phyloP scores from a whole-genome alignment of 1,140 invertebrate genomes.

The Neuroterus valhalla region DNA sequence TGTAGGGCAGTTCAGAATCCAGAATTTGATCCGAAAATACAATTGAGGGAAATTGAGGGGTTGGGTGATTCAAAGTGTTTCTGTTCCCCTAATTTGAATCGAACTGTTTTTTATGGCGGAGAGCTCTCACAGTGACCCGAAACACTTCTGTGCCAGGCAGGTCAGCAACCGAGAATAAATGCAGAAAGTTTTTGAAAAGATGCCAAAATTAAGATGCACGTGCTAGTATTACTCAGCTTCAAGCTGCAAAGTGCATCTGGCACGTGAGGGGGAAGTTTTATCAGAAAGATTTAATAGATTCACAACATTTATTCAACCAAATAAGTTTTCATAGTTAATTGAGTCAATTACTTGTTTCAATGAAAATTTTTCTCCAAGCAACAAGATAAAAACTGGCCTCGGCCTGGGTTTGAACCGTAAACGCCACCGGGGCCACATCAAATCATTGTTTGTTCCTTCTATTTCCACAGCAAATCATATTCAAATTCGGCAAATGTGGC shows the following conservation, averaged over 20 bases:
- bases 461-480: too few relatives aligned
- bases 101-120: constrained; percentile 55
- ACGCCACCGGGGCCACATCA: too few relatives aligned
- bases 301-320: too few relatives aligned
- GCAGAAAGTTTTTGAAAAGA: neutral
- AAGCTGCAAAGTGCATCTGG: neutral
- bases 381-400: too few relatives aligned
- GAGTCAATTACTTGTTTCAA: too few relatives aligned
- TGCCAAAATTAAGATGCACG: neutral
- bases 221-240: neutral
- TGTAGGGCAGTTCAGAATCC: too few relatives aligned
- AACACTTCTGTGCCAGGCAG: constrained; percentile 52
- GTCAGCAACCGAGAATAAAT: constrained; percentile 39
- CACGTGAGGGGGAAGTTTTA: neutral
- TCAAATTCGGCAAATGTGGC: too few relatives aligned
- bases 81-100: neutral
- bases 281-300: too few relatives aligned
- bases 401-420: too few relatives aligned
- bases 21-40: neutral
- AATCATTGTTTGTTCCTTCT: too few relatives aligned
- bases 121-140: constrained; percentile 49
- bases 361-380: too few relatives aligned
- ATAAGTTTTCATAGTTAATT: too few relatives aligned
- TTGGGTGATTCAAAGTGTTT: neutral
- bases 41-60: neutral